Base-by-base conservation (phyloP, 1,140 invertebrate species). In the Aphelenchoides besseyi region DNA sequence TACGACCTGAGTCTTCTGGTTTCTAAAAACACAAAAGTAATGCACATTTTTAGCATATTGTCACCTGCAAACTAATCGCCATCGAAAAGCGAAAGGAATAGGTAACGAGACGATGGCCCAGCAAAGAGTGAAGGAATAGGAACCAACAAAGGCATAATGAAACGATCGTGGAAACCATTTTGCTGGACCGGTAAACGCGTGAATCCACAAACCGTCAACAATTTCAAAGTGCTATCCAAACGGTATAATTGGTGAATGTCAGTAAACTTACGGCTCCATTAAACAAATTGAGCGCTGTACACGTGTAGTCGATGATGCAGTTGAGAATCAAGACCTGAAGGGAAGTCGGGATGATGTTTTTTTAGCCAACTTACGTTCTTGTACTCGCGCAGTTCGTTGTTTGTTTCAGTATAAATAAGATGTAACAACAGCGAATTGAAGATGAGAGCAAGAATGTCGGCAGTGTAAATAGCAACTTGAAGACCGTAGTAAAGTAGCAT, bases 211-310 rank as follows among this genome's bases (percentile, higher is more conserved):
- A 29, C 18, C 18, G 26, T 59, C 26, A 28, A 59, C 32, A 33
- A 59, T 8, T 59, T 59, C 55, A 33, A 59, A 8, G 18, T 59
- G 55, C 55, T 59, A 23, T n/a, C n/a, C n/a, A 59, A 59, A 29
- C 5, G 18, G 26, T 8, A 29, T 5, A 8, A 59, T 59, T 33
- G 32, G 5, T 5, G 23, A 8, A 12, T 33, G 5, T 29, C 23
- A 5, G 18, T 5, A 28, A 59, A n/a, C 18, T 33, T 59, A 59
- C 55, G 5, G 55, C 55, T 59, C 18, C 5, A 23, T 59, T 59
- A 23, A 59, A 59, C 26, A 59, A 8, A 59, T 59, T 59, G 26
- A 59, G 5, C 5, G 23, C 5, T 8, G 32, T 33, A 23, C 55
- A 59, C 16, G 55, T 29, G 55, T 29, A 59, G 32, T 59, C 55